phyloP scores from a whole-genome alignment of 2,797 vertebrate species.

The Onychomys torridus region DNA sequence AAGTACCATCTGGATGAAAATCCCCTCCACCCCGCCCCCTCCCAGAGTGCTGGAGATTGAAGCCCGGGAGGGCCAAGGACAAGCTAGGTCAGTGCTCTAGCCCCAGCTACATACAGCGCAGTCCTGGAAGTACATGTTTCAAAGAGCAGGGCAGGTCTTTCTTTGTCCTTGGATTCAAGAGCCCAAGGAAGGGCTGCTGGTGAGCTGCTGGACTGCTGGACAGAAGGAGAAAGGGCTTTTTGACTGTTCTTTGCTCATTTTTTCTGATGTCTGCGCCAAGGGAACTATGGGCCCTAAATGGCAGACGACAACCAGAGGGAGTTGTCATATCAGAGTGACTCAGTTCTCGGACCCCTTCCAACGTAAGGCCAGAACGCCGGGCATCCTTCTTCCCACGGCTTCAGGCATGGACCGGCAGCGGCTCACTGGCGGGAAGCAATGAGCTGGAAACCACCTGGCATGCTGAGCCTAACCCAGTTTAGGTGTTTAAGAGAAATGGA shows the following conservation, averaged over 20 bases:
- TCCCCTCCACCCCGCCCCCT: no score
- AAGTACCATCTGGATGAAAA: not conserved
- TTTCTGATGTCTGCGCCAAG: not conserved
- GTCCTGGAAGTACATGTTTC: not conserved
- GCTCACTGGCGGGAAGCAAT: not conserved
- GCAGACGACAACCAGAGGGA: not conserved
- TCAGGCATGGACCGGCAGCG: fast-evolving
- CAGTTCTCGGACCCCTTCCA: not conserved
- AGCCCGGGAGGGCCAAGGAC: not conserved
- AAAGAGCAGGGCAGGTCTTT: not conserved
- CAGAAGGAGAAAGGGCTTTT: not conserved
- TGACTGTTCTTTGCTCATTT: not conserved
- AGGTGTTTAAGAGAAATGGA: not conserved
- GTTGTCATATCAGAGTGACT: not conserved
- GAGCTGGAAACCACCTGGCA: not conserved
- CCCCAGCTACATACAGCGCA: not conserved
- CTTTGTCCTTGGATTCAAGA: not conserved
- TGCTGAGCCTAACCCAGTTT: not conserved
- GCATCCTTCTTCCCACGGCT: not conserved
- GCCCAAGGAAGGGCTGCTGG: not conserved
- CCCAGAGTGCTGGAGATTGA: not conserved
- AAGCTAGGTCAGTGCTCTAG: no score
- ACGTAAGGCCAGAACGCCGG: not conserved
- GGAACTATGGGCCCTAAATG: fast-evolving
- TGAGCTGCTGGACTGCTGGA: no score